Evolutionary conservation across 1,140 invertebrate species (phyloP), one percentile per base, ranked within the genome.

Genomic region (Drosophila teissieri): DNA sequence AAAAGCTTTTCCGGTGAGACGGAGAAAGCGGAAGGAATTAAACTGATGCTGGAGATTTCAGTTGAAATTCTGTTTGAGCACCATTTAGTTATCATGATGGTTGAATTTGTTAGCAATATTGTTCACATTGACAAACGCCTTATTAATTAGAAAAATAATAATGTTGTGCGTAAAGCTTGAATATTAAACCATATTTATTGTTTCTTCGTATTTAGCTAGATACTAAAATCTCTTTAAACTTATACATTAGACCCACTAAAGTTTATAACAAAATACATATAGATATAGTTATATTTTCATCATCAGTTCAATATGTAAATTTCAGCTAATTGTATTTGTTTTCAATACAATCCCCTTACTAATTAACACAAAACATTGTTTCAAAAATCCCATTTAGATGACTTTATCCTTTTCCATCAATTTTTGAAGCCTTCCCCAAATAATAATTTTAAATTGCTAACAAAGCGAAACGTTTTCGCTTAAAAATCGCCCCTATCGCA

Each of bases 1-100:
- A 40, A 46, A 52, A 24, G 39, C 17, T 7, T 52, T 48, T n/a
- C 60, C 17, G 27, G 19, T 19, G 19, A 19, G 39, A 37, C 4
- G 36, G n/a, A 15, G 12, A 17, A 40, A 45, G n/a, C 19, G 36
- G 48, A 6, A 1, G 53, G 46, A 36, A 72, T 42, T 49, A 17
- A 74, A 56, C 52, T 36, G 19, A 46, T 56, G 34, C 2, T 15
- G 4, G 5, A 17, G n/a, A 15, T 10, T 37, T 48, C 4, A 51
- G 37, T 19, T 49, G 8, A 36, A 57, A 34, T 36, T 72, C 19
- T 61, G 10, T 45, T 45, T 53, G 54, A 60, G 10, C 15, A 44
- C 19, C 7, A 15, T 53, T 72, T 73, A 52, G 37, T 65, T 65
- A 65, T 19, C 19, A 10, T 40, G 48, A 36, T 36, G 15, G 51